phyloP scores from a whole-genome alignment of 2,888 invertebrate species.

The Tenodera sinensis region DNA sequence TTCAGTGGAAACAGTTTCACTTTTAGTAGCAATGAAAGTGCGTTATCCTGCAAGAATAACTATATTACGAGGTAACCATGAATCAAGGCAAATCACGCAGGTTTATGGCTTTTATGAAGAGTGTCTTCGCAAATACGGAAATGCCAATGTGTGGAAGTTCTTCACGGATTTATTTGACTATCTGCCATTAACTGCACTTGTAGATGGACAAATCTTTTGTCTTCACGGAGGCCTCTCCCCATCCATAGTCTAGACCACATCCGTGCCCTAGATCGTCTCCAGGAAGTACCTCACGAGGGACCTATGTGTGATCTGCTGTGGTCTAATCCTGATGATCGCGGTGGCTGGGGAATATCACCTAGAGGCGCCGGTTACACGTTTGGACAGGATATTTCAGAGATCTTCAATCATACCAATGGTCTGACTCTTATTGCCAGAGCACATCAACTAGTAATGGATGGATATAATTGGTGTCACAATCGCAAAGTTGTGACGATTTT shows the following conservation, averaged over 20 bases:
- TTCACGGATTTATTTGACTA: slow-evolving; percentile 63
- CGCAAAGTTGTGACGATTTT: too few relatives aligned
- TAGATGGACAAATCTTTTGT: too few relatives aligned
- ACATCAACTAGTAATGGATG: too few relatives aligned
- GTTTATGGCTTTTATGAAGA: too few relatives aligned
- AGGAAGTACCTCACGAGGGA: slow-evolving; percentile 56
- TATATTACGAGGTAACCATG: too few relatives aligned
- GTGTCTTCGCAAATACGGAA: slow-evolving; percentile 60
- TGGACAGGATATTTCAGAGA: slow-evolving; percentile 95
- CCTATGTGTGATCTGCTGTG: slow-evolving; percentile 64
- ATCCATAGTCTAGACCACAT: slow-evolving; percentile 60
- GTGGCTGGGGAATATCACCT: too few relatives aligned
- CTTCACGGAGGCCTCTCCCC: slow-evolving; percentile 61
- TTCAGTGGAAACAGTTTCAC: too few relatives aligned
- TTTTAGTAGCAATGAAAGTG: too few relatives aligned
- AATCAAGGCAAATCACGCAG: too few relatives aligned
- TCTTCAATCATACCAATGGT: slow-evolving; percentile 95
- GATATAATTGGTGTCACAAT: too few relatives aligned
- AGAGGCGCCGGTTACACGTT: too few relatives aligned
- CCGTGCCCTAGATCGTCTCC: slow-evolving; percentile 58
- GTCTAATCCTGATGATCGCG: slow-evolving; percentile 84
- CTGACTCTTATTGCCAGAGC: slow-evolving; percentile 99
- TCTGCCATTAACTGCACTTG: slow-evolving; percentile 54
- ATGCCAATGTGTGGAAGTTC: slow-evolving; percentile 59
- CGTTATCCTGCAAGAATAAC: too few relatives aligned